phyloP scores from a whole-genome alignment of 2,888 invertebrate genomes.

The Ormyrus thymus region DNA sequence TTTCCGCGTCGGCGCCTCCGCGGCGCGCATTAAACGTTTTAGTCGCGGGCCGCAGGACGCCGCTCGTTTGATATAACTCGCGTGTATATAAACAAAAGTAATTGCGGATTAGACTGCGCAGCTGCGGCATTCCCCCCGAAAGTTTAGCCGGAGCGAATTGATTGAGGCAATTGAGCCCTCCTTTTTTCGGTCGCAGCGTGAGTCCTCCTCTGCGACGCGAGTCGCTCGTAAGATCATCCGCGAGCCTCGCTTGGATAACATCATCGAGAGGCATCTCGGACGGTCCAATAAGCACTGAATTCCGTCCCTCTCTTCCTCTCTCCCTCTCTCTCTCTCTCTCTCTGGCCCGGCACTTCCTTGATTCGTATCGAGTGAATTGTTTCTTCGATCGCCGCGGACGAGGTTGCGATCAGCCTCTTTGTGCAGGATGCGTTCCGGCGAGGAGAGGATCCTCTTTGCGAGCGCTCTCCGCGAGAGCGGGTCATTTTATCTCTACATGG shows the following conservation, averaged over 20 bases:
- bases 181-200: constrained; percentile 19
- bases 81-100: too few species aligned
- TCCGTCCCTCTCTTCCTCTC: constrained; percentile 3
- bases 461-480: background rate
- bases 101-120: too few species aligned
- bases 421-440: constrained; percentile 15
- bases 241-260: constrained; percentile 31
- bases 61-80: too few species aligned
- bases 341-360: constrained; percentile 51
- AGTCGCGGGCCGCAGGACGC: too few species aligned
- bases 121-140: background rate
- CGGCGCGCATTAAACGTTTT: too few species aligned
- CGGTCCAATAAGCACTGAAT: constrained; percentile 12
- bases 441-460: constrained; percentile 20
- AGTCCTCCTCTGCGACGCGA: background rate
- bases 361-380: constrained; percentile 57
- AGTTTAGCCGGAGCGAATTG: constrained; percentile 10
- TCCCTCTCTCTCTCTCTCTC: background rate
- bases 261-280: constrained; percentile 30
- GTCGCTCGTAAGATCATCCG: constrained; percentile 23
- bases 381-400: constrained; percentile 48
- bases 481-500: constrained; percentile 38
- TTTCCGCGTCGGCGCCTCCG: too few species aligned
- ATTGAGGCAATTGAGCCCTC: constrained; percentile 37
- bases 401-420: constrained; percentile 31